phyloP scores from a whole-genome alignment of 2,888 invertebrate genomes.

The Sthenelais limicola region DNA sequence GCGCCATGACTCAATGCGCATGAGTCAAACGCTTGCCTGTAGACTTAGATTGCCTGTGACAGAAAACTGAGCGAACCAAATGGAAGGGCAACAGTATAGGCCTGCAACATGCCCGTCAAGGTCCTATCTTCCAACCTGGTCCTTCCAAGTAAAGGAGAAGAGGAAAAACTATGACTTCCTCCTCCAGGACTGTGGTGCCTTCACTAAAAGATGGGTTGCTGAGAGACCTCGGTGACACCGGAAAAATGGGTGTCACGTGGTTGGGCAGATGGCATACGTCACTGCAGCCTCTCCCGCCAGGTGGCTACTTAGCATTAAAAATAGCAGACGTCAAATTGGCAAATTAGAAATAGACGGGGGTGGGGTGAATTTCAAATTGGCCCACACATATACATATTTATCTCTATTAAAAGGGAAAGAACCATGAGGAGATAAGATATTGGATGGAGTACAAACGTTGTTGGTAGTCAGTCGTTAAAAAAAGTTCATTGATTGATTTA shows the following conservation, averaged over 20 bases:
- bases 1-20: conserved; percentile 31
- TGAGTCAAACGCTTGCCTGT: conserved; percentile 32
- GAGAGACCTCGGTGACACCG: conserved; percentile 18
- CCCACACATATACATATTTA: too few species aligned
- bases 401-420: too few species aligned
- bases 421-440: too few species aligned
- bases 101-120: too few species aligned
- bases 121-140: too few species aligned
- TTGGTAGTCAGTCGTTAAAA: too few species aligned
- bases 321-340: too few species aligned
- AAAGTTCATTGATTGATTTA: too few species aligned
- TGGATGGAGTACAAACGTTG: too few species aligned
- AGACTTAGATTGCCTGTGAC: conserved; percentile 12
- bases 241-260: conserved; percentile 19
- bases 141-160: neutral
- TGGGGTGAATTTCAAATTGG: too few species aligned
- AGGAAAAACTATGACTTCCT: neutral
- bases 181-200: neutral
- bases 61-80: neutral
- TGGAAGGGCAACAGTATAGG: conserved; percentile 11
- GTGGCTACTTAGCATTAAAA: conserved; percentile 40
- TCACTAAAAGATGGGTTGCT: conserved; percentile 16
- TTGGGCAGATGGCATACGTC: conserved; percentile 33
- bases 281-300: conserved; percentile 6
- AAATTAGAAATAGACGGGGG: too few species aligned